Percentiles rank a stretch among this genome's conserved stretches.
phyloP scores from a whole-genome alignment of 2,797 vertebrate genomes.

The Sebastes iracundus region DNA sequence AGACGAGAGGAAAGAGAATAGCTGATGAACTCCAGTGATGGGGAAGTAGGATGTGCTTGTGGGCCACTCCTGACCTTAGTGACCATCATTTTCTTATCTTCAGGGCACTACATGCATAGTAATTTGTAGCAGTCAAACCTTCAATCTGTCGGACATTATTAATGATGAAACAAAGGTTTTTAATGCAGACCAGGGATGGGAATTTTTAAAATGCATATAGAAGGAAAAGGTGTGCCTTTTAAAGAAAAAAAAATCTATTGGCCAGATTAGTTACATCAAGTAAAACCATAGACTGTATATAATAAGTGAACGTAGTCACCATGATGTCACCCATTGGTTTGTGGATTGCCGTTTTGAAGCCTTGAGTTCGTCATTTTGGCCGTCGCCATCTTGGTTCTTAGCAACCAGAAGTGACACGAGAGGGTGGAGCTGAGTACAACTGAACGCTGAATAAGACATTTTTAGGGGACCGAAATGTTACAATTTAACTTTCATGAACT shows the following conservation, averaged over 20 bases:
- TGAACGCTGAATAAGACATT: too few species aligned
- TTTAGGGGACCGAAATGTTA: too few species aligned
- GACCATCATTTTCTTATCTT: slow-evolving; percentile 28
- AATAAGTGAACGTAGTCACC: too few species aligned
- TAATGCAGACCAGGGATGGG: not conserved
- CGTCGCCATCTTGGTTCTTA: too few species aligned
- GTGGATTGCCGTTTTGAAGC: too few species aligned
- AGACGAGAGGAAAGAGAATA: slow-evolving; percentile 51
- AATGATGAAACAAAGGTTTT: not conserved
- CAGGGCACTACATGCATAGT: slow-evolving; percentile 1
- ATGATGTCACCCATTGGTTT: too few species aligned
- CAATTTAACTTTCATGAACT: too few species aligned
- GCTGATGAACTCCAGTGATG: slow-evolving; percentile 44
- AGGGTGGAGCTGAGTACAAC: too few species aligned
- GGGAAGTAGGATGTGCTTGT: not conserved
- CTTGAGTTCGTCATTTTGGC: too few species aligned
- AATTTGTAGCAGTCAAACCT: slow-evolving; percentile 9
- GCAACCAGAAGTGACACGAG: too few species aligned
- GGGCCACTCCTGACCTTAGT: slow-evolving; percentile 25
- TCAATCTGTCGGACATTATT: slow-evolving; percentile 16
- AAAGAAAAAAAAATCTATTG: not conserved
- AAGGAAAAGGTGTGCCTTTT: not conserved
- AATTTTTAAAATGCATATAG: not conserved
- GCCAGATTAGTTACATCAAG: not conserved
- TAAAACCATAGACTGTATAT: too few species aligned